Base-by-base conservation (phyloP, 2,888 invertebrate species). In the Antitype chi region DNA sequence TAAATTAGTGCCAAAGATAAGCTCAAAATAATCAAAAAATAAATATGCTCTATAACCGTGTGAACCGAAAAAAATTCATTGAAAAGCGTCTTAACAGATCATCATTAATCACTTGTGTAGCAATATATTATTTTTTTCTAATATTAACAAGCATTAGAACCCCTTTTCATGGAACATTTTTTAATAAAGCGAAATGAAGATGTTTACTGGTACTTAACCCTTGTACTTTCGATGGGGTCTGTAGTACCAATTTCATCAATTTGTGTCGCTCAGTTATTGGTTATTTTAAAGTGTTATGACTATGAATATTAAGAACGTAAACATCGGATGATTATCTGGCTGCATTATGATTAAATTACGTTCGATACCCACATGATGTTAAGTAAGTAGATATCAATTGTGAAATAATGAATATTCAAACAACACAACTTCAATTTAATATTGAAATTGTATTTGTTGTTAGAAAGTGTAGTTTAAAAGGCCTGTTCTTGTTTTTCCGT, bases 201-300 rank as follows among this genome's bases (percentile, higher is more conserved):
- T 95, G 95, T 95, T 95, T 95, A 92, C 92, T 93, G 90, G 92
- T 89, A 93, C 90, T 96, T 95, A 96, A 95, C 96, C 95, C 95
- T 94, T 95, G 92, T 89, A 90, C 95, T 90, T 76, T 84, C 77
- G 72, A 87, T 85, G 79, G 86, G 90, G 88, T 87, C 72, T 82
- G 70, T 82, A 84, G 88, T 85, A 90, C 88, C 93, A 91, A 90
- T 90, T 91, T 87, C 88, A 94, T 94, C 93, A 93, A 94, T 94
- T 94, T 91, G 92, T 93, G 85, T 89, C 90, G 91, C 87, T 89
- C 85, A 74, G 81, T 90, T 90, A 90, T 90, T 67, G 38, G 38
- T 74, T 55, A 71, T 80, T 87, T 82, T 72, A 80, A 75, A 78
- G 74, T 69, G 75, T 76, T 79, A 64, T 70, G 62, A 38, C 63